Evolutionary conservation across 2,888 invertebrate species (phyloP).

Genomic region (Rotaria magnacalcarata): DNA sequence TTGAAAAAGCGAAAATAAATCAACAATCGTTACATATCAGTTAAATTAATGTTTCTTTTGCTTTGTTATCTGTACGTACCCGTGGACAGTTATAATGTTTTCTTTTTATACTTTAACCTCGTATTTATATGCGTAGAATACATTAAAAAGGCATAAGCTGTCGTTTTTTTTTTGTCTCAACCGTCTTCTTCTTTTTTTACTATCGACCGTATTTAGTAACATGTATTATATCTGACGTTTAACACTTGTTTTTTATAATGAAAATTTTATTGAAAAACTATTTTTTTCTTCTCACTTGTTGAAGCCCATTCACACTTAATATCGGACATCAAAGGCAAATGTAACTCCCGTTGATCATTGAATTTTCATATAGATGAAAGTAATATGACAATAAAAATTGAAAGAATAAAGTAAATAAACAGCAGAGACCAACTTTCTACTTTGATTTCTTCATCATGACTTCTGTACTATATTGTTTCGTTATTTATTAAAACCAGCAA

Average conservation of each 20-base stretch:
- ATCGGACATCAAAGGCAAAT: background rate
- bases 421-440: too few relatives aligned
- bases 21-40: background rate
- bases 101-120: background rate
- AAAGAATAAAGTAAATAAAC: too few relatives aligned
- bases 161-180: background rate
- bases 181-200: background rate
- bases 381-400: too few relatives aligned
- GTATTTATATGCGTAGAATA: background rate
- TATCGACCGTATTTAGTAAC: background rate
- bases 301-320: background rate
- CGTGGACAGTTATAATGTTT: background rate
- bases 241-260: background rate
- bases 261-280: background rate
- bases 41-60: background rate
- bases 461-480: too few relatives aligned
- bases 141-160: background rate
- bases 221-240: background rate
- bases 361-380: background rate
- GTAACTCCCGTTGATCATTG: background rate
- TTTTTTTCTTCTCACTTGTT: background rate
- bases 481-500: too few relatives aligned
- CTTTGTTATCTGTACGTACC: background rate
- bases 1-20: conserved; percentile 28
- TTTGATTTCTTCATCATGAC: too few relatives aligned